These are phyloP conservation scores for Serripes groenlandicus DNA, from an alignment of 2,888 invertebrate species.

Conservation along the genomic window DNA sequence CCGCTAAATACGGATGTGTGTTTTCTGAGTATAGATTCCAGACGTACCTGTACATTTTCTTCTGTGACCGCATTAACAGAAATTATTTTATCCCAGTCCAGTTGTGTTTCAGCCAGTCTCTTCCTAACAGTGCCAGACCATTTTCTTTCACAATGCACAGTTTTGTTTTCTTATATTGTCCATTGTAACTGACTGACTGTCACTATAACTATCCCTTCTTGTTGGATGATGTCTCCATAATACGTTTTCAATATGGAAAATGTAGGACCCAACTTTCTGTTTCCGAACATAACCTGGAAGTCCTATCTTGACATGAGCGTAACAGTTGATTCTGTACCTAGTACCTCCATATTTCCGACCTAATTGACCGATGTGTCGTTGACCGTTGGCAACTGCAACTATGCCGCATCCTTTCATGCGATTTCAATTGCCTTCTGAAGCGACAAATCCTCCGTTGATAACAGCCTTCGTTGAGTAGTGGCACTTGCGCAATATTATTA, in stretches of 20 bases:
- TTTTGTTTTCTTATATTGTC: not conserved
- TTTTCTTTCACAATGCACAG: not conserved
- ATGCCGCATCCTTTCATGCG: constrained; percentile 37
- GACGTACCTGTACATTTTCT: not conserved
- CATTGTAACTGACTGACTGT: not conserved
- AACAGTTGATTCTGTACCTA: not conserved
- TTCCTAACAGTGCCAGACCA: not conserved
- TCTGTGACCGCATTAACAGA: not conserved
- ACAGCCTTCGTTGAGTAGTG: constrained; percentile 41
- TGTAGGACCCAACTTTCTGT: not conserved
- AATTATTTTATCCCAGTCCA: not conserved
- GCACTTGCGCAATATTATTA: no score
- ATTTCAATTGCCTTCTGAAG: constrained; percentile 37
- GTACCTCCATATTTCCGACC: not conserved
- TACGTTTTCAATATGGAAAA: not conserved
- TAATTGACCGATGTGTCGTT: not conserved
- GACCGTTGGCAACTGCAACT: constrained; percentile 16
- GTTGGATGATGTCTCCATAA: not conserved
- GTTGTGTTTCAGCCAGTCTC: not conserved
- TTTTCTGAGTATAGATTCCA: not conserved
- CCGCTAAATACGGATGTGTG: not conserved
- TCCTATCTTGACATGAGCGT: not conserved
- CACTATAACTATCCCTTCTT: not conserved
- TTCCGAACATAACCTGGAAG: not conserved
- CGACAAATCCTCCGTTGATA: constrained; percentile 36